Evolutionary conservation across 2,888 invertebrate species (phyloP).

Genomic region (Tillus elongatus): DNA sequence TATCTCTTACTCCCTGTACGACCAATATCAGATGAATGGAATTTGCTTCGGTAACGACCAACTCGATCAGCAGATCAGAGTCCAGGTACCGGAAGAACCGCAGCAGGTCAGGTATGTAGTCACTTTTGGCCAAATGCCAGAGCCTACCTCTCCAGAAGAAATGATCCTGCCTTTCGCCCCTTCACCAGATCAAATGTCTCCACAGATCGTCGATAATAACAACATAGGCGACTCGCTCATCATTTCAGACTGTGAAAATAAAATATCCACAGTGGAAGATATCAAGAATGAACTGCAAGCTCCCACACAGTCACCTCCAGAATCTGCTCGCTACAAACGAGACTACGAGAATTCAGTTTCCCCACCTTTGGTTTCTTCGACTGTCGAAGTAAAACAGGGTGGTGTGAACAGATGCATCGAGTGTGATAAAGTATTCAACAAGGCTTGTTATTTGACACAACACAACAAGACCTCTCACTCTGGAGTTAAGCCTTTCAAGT

Average conservation of each 20-base stretch:
- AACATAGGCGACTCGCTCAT: slow-evolving; percentile 20
- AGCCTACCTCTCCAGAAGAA: slow-evolving; percentile 19
- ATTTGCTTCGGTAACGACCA: slow-evolving; percentile 23
- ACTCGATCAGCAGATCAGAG: slow-evolving; percentile 36
- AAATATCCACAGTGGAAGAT: slow-evolving; percentile 39
- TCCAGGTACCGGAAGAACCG: slow-evolving; percentile 38
- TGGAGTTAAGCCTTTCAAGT: slow-evolving; percentile 79
- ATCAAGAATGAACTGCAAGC: slow-evolving; percentile 25
- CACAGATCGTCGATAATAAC: slow-evolving; percentile 17
- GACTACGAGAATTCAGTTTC: slow-evolving; percentile 34
- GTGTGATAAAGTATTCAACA: slow-evolving; percentile 78
- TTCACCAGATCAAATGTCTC: neutral
- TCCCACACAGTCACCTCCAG: slow-evolving; percentile 30
- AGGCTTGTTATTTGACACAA: slow-evolving; percentile 80
- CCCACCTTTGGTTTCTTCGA: slow-evolving; percentile 33
- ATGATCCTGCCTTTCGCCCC: slow-evolving; percentile 9
- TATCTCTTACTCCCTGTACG: slow-evolving; percentile 27
- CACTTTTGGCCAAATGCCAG: no score
- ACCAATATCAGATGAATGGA: slow-evolving; percentile 22
- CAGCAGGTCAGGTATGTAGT: no score
- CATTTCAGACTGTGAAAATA: slow-evolving; percentile 21
- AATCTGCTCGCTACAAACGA: slow-evolving; percentile 34
- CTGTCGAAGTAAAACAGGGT: slow-evolving; percentile 18
- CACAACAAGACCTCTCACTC: slow-evolving; percentile 85
- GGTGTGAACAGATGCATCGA: slow-evolving; percentile 60